Conservation (phyloP, 2,888 invertebrate species). For the Melanchra persicariae region DNA sequence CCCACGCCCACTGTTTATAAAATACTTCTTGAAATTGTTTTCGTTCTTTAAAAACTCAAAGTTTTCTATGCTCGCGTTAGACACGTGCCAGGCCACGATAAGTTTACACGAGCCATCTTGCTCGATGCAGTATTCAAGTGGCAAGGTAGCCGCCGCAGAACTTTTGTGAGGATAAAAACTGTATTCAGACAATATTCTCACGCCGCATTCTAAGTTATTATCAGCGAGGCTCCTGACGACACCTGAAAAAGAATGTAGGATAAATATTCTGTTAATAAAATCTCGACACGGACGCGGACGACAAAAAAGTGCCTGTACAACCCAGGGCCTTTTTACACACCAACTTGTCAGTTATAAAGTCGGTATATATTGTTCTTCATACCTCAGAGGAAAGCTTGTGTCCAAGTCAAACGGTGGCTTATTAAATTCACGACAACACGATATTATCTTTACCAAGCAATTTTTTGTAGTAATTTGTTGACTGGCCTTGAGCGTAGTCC, state of each 20-base stretch:
- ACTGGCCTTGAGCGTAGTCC: slow-evolving; percentile 27
- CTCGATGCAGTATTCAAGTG: slow-evolving; percentile 83
- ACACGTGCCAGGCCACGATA: slow-evolving; percentile 84
- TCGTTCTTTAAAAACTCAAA: slow-evolving; percentile 85
- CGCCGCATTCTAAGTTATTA: slow-evolving; percentile 78
- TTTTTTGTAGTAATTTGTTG: slow-evolving; percentile 1
- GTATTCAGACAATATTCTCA: slow-evolving; percentile 82
- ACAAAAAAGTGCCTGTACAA: neutral
- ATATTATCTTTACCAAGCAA: neutral
- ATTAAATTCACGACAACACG: neutral
- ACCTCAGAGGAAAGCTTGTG: no score
- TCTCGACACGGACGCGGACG: neutral
- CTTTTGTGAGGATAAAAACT: slow-evolving; percentile 80
- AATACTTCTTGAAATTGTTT: slow-evolving; percentile 80
- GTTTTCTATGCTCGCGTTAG: slow-evolving; percentile 83
- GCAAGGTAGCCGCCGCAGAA: slow-evolving; percentile 66
- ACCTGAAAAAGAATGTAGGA: slow-evolving; percentile 71
- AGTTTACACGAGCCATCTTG: slow-evolving; percentile 81
- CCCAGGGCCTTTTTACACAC: neutral
- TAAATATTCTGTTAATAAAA: neutral
- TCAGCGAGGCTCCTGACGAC: slow-evolving; percentile 77
- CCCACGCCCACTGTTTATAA: slow-evolving; percentile 72
- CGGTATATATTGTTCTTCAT: no score
- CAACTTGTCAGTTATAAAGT: neutral
- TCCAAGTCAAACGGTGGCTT: neutral